Evolutionary conservation across 2,888 invertebrate species (phyloP).

Genomic region (Thumatha senex): DNA sequence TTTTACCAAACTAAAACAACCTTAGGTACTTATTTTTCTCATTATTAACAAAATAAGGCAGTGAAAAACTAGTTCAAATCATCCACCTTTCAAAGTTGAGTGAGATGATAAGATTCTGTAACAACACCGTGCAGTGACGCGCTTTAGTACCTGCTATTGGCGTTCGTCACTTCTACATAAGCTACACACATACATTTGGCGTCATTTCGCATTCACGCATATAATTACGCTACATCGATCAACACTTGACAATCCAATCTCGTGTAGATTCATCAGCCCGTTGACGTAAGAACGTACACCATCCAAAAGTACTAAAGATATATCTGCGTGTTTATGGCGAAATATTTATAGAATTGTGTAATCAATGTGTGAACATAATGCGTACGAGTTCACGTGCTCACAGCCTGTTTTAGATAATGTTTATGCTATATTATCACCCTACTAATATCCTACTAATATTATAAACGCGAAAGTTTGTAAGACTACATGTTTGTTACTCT

Average conservation of each 20-base stretch:
- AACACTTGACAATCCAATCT: constrained; percentile 66
- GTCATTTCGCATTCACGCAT: constrained; percentile 62
- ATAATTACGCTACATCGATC: constrained; percentile 62
- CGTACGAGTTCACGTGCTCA: constrained; percentile 50
- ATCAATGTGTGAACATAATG: constrained; percentile 59
- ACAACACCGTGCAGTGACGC: constrained; percentile 56
- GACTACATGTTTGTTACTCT: too few species aligned
- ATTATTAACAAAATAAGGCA: too few species aligned
- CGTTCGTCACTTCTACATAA: constrained; percentile 43
- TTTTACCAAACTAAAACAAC: too few species aligned
- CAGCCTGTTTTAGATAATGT: constrained; percentile 30
- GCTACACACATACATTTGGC: constrained; percentile 32
- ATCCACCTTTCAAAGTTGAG: constrained; percentile 35
- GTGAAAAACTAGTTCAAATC: too few species aligned
- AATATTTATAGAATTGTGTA: constrained; percentile 66
- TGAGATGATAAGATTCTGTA: constrained; percentile 58
- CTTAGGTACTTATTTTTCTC: too few species aligned
- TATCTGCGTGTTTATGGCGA: constrained; percentile 54
- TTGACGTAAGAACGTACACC: constrained; percentile 63
- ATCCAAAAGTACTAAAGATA: constrained; percentile 38
- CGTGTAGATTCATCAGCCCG: constrained; percentile 61
- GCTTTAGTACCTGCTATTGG: constrained; percentile 34
- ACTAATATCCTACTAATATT: too few species aligned
- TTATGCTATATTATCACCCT: too few species aligned
- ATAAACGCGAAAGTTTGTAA: too few species aligned